Conservation (phyloP, 1,140 invertebrate species). For the Batillaria attramentaria region DNA sequence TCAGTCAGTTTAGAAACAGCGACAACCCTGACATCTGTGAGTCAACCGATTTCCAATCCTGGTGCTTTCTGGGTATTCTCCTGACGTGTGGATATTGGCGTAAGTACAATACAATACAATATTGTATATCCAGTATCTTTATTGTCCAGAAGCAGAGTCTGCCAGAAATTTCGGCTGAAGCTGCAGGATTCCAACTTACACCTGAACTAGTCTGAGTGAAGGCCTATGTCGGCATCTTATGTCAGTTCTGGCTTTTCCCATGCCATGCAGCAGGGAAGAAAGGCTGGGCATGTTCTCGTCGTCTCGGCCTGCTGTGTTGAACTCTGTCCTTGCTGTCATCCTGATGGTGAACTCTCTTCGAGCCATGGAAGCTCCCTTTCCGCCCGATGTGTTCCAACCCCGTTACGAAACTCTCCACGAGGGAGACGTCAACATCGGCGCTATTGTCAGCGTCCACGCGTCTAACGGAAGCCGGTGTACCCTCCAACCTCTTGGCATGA, state of each 20-base stretch:
- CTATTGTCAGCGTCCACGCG: constrained; percentile 47
- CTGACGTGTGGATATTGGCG: too few species aligned
- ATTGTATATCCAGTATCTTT: too few species aligned
- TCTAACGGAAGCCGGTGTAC: constrained; percentile 35
- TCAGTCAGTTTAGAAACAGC: too few species aligned
- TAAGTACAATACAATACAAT: too few species aligned
- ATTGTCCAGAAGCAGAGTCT: not conserved
- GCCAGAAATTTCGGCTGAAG: not conserved
- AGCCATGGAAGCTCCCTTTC: constrained; percentile 15
- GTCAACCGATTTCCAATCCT: too few species aligned
- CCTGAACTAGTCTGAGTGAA: too few species aligned
- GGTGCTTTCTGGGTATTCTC: too few species aligned
- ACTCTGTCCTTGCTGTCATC: not conserved
- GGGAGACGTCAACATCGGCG: constrained; percentile 51
- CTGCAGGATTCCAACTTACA: not conserved
- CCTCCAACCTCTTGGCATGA: constrained; percentile 8
- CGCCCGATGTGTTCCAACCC: constrained; percentile 35
- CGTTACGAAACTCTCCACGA: constrained; percentile 28
- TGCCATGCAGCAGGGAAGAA: not conserved
- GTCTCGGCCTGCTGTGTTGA: not conserved
- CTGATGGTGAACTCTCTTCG: not conserved
- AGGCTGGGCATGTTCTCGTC: not conserved
- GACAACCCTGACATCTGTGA: too few species aligned
- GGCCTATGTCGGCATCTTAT: too few species aligned
- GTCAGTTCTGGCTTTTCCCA: not conserved